Conservation (phyloP, 2,797 vertebrate species). For the Sarcoramphus papa region DNA sequence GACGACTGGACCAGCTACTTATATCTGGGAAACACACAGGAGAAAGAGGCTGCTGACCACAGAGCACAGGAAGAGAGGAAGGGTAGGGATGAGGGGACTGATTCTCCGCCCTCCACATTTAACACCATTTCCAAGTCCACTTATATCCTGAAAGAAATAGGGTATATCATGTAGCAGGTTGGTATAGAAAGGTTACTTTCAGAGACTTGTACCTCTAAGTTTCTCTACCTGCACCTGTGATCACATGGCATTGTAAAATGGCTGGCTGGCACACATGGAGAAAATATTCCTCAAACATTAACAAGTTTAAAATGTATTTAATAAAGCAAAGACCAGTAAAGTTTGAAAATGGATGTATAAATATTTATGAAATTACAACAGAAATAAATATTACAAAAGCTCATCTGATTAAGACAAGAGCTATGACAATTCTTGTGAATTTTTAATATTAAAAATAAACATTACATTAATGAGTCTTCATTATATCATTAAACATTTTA, state of each 20-base stretch:
- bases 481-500: conserved; percentile 59
- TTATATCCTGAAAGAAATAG: background rate
- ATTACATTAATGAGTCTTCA: conserved; percentile 62
- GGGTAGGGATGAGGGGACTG: too few species aligned
- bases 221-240: background rate
- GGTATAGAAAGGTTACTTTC: background rate
- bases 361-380: conserved; percentile 56
- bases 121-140: background rate
- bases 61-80: background rate
- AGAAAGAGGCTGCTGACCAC: background rate
- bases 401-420: conserved; percentile 60
- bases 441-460: conserved; percentile 67
- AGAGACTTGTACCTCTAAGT: background rate
- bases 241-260: background rate
- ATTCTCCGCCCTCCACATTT: background rate
- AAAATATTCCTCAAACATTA: background rate
- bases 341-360: conserved; percentile 28
- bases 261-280: background rate
- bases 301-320: conserved; percentile 10
- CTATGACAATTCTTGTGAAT: conserved; percentile 63
- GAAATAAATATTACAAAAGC: conserved; percentile 62
- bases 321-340: conserved; percentile 18
- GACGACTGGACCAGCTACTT: background rate
- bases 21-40: background rate
- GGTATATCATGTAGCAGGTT: rapidly evolving